Evolutionary conservation across 2,797 vertebrate genomes (phyloP), one percentile per base, ranked within the genome.

Genomic region (Parauchenoglanis punctatus): DNA sequence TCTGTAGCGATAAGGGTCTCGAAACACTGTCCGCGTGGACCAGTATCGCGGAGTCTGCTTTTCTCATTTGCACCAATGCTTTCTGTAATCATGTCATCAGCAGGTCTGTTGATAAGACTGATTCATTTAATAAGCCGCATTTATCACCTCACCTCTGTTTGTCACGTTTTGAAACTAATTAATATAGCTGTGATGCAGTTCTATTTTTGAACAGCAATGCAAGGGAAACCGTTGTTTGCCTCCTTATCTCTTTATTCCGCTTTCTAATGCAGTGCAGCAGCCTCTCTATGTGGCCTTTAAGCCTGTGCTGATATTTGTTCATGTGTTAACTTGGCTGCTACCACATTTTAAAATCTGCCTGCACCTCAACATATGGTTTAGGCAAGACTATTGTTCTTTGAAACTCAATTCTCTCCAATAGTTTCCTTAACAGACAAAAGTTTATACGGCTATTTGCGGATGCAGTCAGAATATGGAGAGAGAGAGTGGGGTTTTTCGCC

Each of bases 131-230:
- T 72, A 76, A 87, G 82, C 17, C 4, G 56, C 52, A 44, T 89
- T 90, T 87, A 87, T 90, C 81, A 3, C 67, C 31, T 75, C 67
- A 49, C 67, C 73, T 61, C 75, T 61, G 52, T 85, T 85, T 40
- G 72, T 76, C 89, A 87, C 58, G 44, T 61, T 81, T 46, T 6
- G 78, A 61, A n/a, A 81, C 81, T 86, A 90, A 89, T 89, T 87
- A 90, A 84, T 87, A 81, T 87, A 75, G 72, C 86, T 76, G 72
- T 77, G 84, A 78, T 81, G 58, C 58, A 56, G 86, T 87, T 84
- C 59, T 77, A 5, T 87, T 85, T 90, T 46, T 54, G 63, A 89
- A 83, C 35, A 23, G 28, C 35, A 52, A 18, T 18, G 46, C n/a
- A 20, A 23, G 61, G 72, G 72, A 65, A 76, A 52, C n/a, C 35